Conservation (phyloP, 2,888 invertebrate species). For the Abrostola triplasia region DNA sequence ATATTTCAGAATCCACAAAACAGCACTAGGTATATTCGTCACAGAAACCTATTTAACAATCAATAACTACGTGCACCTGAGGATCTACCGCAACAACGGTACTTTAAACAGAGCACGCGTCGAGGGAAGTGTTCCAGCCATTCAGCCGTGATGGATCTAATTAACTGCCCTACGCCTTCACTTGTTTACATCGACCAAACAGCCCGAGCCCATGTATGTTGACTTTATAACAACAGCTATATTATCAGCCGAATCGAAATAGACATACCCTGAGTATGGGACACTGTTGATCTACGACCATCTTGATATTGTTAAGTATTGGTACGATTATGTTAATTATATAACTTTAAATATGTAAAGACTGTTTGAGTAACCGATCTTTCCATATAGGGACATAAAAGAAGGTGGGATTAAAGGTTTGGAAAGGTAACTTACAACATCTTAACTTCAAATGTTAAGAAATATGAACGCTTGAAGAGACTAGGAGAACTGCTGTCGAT, state of each 20-base stretch:
- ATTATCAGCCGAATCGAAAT: neutral
- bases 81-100: conserved; percentile 13
- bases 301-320: no score
- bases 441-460: no score
- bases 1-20: neutral
- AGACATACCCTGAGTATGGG: neutral
- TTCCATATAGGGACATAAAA: no score
- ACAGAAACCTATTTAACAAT: neutral
- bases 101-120: conserved; percentile 26
- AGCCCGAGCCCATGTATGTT: neutral
- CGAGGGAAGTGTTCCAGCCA: conserved; percentile 34
- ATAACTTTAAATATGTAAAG: no score
- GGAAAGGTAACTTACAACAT: no score
- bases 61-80: conserved; percentile 10
- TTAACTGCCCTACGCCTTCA: conserved; percentile 9
- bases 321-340: no score
- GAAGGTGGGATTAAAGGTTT: no score
- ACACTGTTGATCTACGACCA: neutral
- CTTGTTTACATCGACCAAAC: conserved; percentile 17
- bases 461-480: no score
- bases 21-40: neutral
- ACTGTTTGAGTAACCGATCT: no score
- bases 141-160: conserved; percentile 28
- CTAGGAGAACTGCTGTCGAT: no score
- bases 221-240: no score